Base-by-base conservation (phyloP, 2,888 invertebrate species). In the Hesperia comma region DNA sequence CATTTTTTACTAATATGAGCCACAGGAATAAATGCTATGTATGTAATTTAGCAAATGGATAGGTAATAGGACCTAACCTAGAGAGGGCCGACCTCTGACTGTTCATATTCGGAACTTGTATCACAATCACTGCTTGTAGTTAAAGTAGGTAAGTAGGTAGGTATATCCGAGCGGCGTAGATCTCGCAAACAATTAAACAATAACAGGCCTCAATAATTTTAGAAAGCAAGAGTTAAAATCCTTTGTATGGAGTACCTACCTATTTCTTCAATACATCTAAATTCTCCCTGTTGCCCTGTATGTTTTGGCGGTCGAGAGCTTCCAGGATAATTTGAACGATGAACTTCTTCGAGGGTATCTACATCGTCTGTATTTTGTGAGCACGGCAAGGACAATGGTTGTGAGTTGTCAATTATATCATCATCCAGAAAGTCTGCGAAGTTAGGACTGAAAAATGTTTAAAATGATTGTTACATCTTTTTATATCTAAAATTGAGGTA, bases 241-340 rank as follows among this genome's bases (percentile, higher is more conserved):
- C 26, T 5, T 26, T 26, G 3, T 26, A 26, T 2, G 26, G 2
- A 26, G 37, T 37, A 37, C 6, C 37, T 75, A 90, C 92, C 90
- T 67, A 92, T 86, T 85, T 92, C 92, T 70, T 90, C 84, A 17
- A 82, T 73, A 71, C 89, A 85, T 46, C 92, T 81, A 70, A 89
- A 87, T 46, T 86, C 81, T 26, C 86, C 89, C 58, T 76, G 72
- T 74, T 88, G 86, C 0, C 90, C 90, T 5, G 87, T 87, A 61
- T 81, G 75, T 78, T 84, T 90, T 8, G 71, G 61, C 12, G 90
- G 90, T 43, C 83, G 80, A 60, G 14, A 63, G 40, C 15, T 58
- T 57, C 32, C n/a, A 49, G 62, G 2, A 33, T n/a, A 17, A 49
- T 56, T 37, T 43, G 54, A 33, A 33, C 21, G 55, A 21, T 56